These are phyloP conservation scores for Sinhomidia bicolor DNA, from an alignment of 2,888 invertebrate species.

Conservation along the genomic window DNA sequence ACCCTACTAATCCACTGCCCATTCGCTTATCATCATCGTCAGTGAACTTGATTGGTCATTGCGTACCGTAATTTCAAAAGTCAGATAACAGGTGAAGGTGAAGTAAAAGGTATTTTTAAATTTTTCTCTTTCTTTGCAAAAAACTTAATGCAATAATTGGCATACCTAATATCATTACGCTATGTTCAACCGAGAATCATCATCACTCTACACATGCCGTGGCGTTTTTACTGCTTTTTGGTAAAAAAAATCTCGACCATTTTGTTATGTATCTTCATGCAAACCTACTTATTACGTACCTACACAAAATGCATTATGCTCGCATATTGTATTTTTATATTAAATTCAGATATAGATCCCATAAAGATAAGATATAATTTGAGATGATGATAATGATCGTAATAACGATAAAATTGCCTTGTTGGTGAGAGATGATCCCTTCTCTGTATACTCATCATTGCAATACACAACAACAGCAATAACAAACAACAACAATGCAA, in stretches of 20 bases:
- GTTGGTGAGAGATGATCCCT: background rate
- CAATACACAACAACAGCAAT: background rate
- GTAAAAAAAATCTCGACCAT: background rate
- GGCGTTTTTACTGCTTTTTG: background rate
- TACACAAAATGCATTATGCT: background rate
- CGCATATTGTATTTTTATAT: background rate
- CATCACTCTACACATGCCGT: background rate
- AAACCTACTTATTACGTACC: constrained; percentile 1
- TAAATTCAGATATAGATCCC: constrained; percentile 11
- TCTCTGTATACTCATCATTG: background rate
- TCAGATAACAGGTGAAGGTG: constrained; percentile 14
- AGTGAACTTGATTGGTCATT: constrained; percentile 1
- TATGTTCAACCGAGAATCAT: background rate
- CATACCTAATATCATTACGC: background rate
- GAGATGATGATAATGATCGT: background rate
- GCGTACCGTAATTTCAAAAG: constrained; percentile 9
- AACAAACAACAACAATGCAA: background rate
- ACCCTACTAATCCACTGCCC: constrained; percentile 37
- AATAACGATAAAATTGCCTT: constrained; percentile 6
- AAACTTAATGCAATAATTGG: constrained; percentile 1
- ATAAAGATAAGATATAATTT: constrained; percentile 23
- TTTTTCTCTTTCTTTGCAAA: constrained; percentile 11
- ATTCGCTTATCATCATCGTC: background rate
- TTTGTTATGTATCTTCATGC: too few relatives aligned
- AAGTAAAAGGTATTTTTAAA: constrained; percentile 4